These are phyloP conservation scores for Boulengeromyrus knoepffleri DNA, from an alignment of 2,113 vertebrate genomes.

Conservation along the genomic window DNA sequence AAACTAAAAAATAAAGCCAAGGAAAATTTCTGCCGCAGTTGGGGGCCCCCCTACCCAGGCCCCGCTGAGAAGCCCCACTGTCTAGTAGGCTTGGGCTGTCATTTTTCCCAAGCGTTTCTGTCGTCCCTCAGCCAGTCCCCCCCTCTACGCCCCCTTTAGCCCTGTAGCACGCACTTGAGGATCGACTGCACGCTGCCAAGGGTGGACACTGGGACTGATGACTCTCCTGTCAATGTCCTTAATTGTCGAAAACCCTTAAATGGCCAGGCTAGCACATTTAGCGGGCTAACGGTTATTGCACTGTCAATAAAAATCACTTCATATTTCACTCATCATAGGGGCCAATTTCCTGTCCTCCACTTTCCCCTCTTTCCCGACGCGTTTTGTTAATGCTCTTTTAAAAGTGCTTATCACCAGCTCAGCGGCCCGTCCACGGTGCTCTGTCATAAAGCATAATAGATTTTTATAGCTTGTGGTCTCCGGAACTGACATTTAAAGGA, in stretches of 20 bases:
- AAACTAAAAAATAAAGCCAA: not conserved
- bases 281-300: not conserved
- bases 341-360: not conserved
- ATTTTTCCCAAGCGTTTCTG: not conserved
- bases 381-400: not conserved
- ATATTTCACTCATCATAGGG: constrained; percentile 8
- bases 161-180: not conserved
- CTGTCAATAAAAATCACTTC: constrained; percentile 13
- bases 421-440: not conserved
- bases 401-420: not conserved
- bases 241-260: not conserved
- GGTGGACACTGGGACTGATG: not conserved
- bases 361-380: not conserved
- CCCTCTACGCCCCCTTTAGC: not conserved
- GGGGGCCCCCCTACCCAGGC: not conserved
- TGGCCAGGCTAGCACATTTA: not conserved
- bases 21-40: not conserved
- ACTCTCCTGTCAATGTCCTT: not conserved
- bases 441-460: constrained; percentile 3
- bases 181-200: not conserved
- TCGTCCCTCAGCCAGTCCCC: not conserved
- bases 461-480: constrained; percentile 17
- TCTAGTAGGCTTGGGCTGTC: not conserved
- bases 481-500: constrained; percentile 10
- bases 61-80: not conserved